phyloP scores from a whole-genome alignment of 2,797 vertebrate species.

The Enteromius viviparus region DNA sequence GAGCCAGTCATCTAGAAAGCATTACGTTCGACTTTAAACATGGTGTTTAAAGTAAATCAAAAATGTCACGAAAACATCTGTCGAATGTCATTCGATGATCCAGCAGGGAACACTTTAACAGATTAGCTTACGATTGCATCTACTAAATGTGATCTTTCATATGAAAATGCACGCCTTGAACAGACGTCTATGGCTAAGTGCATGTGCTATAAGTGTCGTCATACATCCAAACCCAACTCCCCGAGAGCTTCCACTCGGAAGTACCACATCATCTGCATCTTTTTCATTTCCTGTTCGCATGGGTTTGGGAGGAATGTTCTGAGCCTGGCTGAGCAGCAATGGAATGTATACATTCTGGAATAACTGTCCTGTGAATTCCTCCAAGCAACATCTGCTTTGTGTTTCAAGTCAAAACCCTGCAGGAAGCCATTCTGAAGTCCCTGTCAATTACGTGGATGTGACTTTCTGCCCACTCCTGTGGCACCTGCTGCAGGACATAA shows the following conservation, averaged over 20 bases:
- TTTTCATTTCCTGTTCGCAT: constrained; percentile 65
- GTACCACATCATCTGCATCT: constrained; percentile 50
- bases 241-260: constrained; percentile 22
- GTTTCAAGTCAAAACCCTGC: constrained; percentile 21
- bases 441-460: constrained; percentile 39
- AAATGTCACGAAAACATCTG: constrained; percentile 31
- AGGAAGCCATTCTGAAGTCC: constrained; percentile 45
- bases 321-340: constrained; percentile 63
- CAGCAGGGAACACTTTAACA: background rate
- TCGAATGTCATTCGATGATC: constrained; percentile 10
- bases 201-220: background rate
- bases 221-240: background rate
- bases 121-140: background rate
- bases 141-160: background rate
- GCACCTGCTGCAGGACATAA: constrained; percentile 18
- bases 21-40: background rate
- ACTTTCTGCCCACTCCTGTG: constrained; percentile 17
- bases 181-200: background rate
- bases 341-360: constrained; percentile 59
- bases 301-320: constrained; percentile 56
- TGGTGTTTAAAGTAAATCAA: background rate
- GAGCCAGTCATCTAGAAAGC: background rate
- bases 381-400: constrained; percentile 71
- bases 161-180: background rate
- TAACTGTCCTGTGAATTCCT: constrained; percentile 74